A percentile compares a stretch with the other conserved stretches of the same genome.
phyloP scores from a whole-genome alignment of 2,888 invertebrate species.

The Hermaeophaga mercurialis region DNA sequence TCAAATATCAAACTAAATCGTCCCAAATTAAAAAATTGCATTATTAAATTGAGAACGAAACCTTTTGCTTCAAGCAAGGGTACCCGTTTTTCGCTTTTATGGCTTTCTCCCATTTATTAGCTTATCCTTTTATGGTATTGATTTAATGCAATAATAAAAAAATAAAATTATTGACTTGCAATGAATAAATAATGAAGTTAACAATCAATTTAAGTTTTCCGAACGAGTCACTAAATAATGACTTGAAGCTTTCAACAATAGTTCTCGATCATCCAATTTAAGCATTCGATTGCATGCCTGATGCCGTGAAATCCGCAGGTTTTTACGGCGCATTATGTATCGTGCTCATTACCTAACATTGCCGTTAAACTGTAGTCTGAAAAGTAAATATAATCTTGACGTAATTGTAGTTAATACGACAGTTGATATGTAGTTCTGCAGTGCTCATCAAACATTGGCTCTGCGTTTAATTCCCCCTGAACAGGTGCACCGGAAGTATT shows the following conservation, averaged over 20 bases:
- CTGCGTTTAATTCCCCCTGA: not conserved
- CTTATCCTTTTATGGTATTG: no score
- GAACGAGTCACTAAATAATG: not conserved
- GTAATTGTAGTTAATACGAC: constrained; percentile 20
- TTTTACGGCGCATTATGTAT: constrained; percentile 11
- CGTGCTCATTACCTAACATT: constrained; percentile 12
- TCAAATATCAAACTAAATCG: no score
- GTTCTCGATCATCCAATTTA: not conserved
- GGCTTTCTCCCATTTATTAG: no score
- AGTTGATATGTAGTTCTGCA: constrained; percentile 15
- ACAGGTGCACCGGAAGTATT: constrained; percentile 1
- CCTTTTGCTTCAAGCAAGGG: no score
- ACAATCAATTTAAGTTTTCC: not conserved
- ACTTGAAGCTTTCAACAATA: not conserved
- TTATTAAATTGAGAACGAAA: no score
- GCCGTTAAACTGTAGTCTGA: constrained; percentile 6
- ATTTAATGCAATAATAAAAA: no score
- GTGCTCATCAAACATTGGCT: constrained; percentile 13
- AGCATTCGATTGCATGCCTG: not conserved
- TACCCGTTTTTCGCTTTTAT: no score
- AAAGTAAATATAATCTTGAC: constrained; percentile 19
- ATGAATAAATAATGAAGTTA: not conserved
- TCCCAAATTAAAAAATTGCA: no score
- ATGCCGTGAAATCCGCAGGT: constrained; percentile 1
- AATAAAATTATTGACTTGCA: no score